These are phyloP conservation scores for Mactra quadrangularis DNA, from an alignment of 1,140 invertebrate genomes.

Conservation along the genomic window DNA sequence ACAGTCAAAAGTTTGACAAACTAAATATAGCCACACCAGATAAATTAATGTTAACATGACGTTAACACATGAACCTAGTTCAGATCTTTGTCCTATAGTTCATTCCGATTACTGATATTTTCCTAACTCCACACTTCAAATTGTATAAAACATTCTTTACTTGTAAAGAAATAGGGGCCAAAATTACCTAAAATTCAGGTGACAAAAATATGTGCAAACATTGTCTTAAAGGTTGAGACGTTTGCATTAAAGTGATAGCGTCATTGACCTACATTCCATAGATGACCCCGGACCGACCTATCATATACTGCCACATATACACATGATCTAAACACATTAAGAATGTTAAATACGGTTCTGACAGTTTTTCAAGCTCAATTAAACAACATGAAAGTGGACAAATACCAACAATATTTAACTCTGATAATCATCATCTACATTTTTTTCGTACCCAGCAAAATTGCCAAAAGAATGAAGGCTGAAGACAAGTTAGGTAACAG, in stretches of 20 bases:
- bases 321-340: slow-evolving; percentile 5
- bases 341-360: slow-evolving; percentile 14
- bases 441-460: slow-evolving; percentile 15
- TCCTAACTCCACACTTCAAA: no score
- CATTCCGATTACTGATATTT: no score
- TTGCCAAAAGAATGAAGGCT: no score
- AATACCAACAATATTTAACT: background rate
- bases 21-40: no score
- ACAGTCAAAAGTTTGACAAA: no score
- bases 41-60: no score
- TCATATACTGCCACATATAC: slow-evolving; percentile 29
- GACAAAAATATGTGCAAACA: slow-evolving; percentile 61
- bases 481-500: no score
- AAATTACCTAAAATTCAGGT: slow-evolving; percentile 7
- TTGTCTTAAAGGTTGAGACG: slow-evolving; percentile 28
- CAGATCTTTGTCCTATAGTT: no score
- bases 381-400: background rate
- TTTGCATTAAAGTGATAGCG: slow-evolving; percentile 6
- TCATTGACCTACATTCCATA: slow-evolving; percentile 46
- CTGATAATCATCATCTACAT: slow-evolving; percentile 3
- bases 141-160: slow-evolving; percentile 23
- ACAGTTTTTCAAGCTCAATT: background rate
- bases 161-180: slow-evolving; percentile 17
- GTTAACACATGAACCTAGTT: no score
- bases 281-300: slow-evolving; percentile 33